Conservation (phyloP, 1,140 invertebrate genomes). For the Cherax quadricarinatus region DNA sequence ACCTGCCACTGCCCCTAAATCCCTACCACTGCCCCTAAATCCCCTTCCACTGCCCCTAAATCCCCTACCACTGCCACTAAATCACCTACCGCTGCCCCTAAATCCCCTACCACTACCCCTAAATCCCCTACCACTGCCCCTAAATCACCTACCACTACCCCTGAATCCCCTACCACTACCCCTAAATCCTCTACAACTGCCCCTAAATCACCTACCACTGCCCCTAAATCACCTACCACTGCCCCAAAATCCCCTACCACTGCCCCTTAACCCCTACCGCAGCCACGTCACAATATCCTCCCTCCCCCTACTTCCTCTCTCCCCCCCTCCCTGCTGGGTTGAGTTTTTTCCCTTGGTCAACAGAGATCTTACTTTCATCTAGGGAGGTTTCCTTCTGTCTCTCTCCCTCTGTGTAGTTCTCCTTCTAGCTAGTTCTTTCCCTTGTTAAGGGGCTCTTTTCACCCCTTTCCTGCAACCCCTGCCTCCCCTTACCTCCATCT, state of each 20-base stretch:
- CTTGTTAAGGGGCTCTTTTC: neutral
- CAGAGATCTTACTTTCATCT: slow-evolving; percentile 10
- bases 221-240: no score
- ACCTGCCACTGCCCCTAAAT: neutral
- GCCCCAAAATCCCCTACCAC: neutral
- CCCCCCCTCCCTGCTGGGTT: neutral
- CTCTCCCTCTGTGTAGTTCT: neutral
- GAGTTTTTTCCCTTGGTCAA: no score
- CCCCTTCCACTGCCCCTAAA: no score
- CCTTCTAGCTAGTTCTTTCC: neutral
- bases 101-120: no score
- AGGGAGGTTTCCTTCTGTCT: neutral
- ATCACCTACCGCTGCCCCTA: neutral
- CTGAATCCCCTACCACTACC: no score
- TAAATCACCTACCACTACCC: no score
- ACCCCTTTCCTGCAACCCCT: neutral
- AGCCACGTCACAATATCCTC: neutral
- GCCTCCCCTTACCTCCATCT: neutral
- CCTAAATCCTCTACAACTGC: no score
- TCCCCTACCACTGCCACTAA: no score
- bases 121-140: no score
- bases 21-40: neutral
- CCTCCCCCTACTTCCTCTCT: no score
- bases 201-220: no score
- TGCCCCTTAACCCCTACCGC: neutral